Conservation (phyloP, 2,797 vertebrate species). For the Falco novaeseelandiae region DNA sequence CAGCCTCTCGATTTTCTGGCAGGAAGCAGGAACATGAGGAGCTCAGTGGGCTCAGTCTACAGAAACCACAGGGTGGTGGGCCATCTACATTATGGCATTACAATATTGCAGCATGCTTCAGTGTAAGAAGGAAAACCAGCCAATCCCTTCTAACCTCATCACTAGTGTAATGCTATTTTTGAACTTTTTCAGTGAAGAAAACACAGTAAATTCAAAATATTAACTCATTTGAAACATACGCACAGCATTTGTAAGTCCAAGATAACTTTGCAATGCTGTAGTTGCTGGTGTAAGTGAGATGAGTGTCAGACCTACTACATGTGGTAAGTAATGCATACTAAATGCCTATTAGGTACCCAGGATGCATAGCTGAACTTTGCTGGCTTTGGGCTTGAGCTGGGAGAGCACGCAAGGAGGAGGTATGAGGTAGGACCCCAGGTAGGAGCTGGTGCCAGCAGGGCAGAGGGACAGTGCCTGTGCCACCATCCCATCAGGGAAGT, state of each 20-base stretch:
- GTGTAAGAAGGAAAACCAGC: not conserved
- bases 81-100: not conserved
- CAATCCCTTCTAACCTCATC: not conserved
- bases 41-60: not conserved
- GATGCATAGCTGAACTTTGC: not conserved
- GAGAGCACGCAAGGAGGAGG: not conserved
- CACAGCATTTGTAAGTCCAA: not conserved
- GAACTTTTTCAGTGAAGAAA: not conserved
- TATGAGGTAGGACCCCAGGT: not conserved
- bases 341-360: not conserved
- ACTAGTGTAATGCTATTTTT: fast-evolving
- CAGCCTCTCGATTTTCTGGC: fast-evolving
- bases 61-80: not conserved
- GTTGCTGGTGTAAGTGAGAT: not conserved
- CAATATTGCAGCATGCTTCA: not conserved
- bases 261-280: not conserved
- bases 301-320: not conserved
- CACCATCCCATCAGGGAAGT: not conserved
- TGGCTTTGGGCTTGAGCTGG: not conserved
- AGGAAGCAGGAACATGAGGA: not conserved
- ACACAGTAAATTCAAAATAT: not conserved
- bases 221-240: not conserved
- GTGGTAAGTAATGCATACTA: not conserved
- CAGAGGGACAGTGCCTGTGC: not conserved
- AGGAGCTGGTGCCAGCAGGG: not conserved